These are phyloP conservation scores for Stomorhina lunata DNA, from an alignment of 2,888 invertebrate species.

Conservation along the genomic window DNA sequence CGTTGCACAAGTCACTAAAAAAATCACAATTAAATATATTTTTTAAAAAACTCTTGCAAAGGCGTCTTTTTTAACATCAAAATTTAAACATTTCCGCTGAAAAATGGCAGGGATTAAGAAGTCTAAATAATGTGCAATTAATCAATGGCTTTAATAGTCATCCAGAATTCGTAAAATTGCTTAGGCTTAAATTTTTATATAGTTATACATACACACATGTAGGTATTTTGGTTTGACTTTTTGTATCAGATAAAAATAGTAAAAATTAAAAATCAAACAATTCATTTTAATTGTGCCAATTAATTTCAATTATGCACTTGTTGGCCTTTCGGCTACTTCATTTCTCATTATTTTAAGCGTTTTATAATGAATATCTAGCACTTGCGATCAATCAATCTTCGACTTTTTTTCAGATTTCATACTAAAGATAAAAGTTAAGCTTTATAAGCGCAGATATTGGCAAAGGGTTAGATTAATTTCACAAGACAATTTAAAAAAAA, in stretches of 20 bases:
- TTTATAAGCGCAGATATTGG: not conserved
- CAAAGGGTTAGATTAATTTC: not conserved
- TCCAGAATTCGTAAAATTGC: not conserved
- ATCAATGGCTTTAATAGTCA: not conserved
- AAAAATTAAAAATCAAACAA: conserved; percentile 1
- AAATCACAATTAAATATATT: conserved; percentile 21
- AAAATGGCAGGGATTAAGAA: not conserved
- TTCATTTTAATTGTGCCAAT: conserved; percentile 49
- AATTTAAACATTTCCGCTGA: conserved; percentile 45
- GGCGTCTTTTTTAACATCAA: conserved; percentile 36
- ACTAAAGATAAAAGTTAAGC: not conserved
- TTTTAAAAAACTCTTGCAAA: conserved; percentile 14
- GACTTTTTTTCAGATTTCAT: not conserved
- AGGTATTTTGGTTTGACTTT: too few species aligned
- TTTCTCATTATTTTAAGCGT: not conserved
- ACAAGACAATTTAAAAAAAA: too few species aligned
- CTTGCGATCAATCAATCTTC: conserved; percentile 53
- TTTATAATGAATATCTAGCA: conserved; percentile 18
- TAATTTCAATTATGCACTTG: conserved; percentile 62
- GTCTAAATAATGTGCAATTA: not conserved
- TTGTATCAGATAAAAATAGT: conserved; percentile 7
- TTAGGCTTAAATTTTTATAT: not conserved
- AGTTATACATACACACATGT: too few species aligned
- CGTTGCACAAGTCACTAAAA: not conserved
- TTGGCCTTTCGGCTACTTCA: conserved; percentile 20